Conservation (phyloP, 92 coral and sea anemone species). For the Parazoanthus atlanticus region DNA sequence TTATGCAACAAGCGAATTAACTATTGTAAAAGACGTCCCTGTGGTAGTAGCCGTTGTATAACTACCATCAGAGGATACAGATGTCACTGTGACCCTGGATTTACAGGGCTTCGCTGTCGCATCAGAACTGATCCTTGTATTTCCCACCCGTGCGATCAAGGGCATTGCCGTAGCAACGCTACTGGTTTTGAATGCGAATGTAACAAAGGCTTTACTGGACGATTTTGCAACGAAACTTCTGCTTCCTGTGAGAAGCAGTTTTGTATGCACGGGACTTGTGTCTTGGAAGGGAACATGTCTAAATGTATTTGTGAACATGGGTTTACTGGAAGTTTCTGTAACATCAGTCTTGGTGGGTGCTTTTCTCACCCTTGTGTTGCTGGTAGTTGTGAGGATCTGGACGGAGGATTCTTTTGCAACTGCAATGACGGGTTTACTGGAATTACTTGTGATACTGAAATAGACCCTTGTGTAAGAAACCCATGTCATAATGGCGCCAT, state of each 20-base stretch:
- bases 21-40: constrained; percentile 47
- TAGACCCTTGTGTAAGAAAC: constrained; percentile 60
- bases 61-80: constrained; percentile 46
- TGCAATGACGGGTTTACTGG: constrained; percentile 82
- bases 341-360: constrained; percentile 60
- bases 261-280: constrained; percentile 75
- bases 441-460: constrained; percentile 54
- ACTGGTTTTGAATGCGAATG: constrained; percentile 63
- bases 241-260: constrained; percentile 55
- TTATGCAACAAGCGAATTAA: constrained; percentile 43
- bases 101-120: constrained; percentile 61
- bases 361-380: constrained; percentile 64
- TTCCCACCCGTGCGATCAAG: constrained; percentile 51
- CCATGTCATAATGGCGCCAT: constrained; percentile 75
- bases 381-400: constrained; percentile 66
- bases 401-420: constrained; percentile 63
- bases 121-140: constrained; percentile 39
- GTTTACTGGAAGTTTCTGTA: constrained; percentile 63
- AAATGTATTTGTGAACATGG: constrained; percentile 66
- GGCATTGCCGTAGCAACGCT: constrained; percentile 56
- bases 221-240: constrained; percentile 49
- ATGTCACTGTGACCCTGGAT: constrained; percentile 57
- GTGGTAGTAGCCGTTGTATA: constrained; percentile 52
- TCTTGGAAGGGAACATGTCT: constrained; percentile 15
- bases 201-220: constrained; percentile 61